Evolutionary conservation across 2,113 vertebrate genomes (phyloP), one percentile per base, ranked within the genome.

Genomic region (Salvator merianae): DNA sequence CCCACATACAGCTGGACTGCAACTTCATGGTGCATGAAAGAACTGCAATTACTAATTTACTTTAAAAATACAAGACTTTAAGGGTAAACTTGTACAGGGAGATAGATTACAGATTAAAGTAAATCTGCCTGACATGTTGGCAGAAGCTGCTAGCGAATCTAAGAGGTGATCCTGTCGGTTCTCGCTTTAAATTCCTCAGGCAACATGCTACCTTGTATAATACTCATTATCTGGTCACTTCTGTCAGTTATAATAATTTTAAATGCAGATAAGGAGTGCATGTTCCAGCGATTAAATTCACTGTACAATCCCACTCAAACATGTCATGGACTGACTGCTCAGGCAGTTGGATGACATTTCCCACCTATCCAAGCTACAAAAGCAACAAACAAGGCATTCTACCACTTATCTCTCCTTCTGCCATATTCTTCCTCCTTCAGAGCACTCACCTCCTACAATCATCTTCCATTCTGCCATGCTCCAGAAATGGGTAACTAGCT

Each of bases 231-330:
- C 76, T 63, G 50, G 83, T 84, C 22, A 84, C 66, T 84, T 87
- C 77, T 84, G 65, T 87, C 84, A 88, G 76, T 90, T 76, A 0
- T 0, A 5, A 65, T 71, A 53, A 89, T 86, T 84, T 84, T 83
- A 90, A 47, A 79, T 62, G 38, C 50, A 71, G 40, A 28, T 32
- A 79, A 79, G 82, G 81, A 77, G 38, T 75, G 80, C 40, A 80
- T 81, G 12, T 89, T 88, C 85, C 69, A 83, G 74, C 83, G 73
- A 85, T 85, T 83, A 71, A 90, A 89, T 28, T 65, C 75, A 78
- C 76, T 47, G 13, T 77, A 78, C 18, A 53, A 73, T 87, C 84
- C 71, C 69, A 86, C 14, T 81, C 34, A 1, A 78, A n/a, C 74
- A 77, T 74, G 75, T 83, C 50, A 82, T 73, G 75, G 50, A 53